Percentiles rank a stretch among this genome's conserved stretches.
Conservation (phyloP, 2,797 vertebrate species). For the Paramormyrops hopkinsi region DNA sequence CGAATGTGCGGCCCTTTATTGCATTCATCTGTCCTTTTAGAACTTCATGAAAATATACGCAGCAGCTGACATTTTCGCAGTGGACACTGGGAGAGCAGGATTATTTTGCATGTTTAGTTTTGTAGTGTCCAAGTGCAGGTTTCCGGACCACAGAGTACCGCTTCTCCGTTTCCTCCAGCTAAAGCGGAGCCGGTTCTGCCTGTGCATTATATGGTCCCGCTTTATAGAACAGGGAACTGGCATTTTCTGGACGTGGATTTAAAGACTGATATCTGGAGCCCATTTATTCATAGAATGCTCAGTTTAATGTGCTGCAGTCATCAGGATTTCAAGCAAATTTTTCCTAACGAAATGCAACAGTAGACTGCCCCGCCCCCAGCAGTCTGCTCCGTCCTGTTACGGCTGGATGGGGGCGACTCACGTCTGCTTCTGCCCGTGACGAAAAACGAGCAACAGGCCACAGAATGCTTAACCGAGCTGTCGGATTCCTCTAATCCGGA, state of each 20-base stretch:
- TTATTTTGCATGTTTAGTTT: background rate
- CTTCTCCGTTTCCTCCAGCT: background rate
- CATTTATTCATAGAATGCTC: slow-evolving; percentile 1
- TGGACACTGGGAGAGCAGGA: background rate
- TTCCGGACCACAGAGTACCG: background rate
- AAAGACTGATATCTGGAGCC: background rate
- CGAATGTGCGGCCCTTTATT: background rate
- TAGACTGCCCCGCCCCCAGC: background rate
- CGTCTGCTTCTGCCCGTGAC: background rate
- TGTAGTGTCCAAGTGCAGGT: background rate
- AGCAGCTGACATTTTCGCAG: background rate
- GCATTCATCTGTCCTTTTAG: background rate
- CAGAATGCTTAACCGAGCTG: background rate
- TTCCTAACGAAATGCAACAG: background rate
- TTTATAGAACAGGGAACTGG: background rate
- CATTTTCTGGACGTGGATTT: background rate
- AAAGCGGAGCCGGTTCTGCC: background rate
- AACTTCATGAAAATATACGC: background rate
- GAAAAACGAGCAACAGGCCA: background rate
- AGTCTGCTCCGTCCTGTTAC: background rate
- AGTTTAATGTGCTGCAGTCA: background rate
- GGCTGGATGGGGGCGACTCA: background rate
- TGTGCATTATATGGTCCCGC: background rate
- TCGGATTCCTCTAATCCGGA: background rate
- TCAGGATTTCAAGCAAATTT: background rate